These are phyloP conservation scores for Dreissena polymorpha DNA, from an alignment of 1,140 invertebrate genomes.

Conservation along the genomic window DNA sequence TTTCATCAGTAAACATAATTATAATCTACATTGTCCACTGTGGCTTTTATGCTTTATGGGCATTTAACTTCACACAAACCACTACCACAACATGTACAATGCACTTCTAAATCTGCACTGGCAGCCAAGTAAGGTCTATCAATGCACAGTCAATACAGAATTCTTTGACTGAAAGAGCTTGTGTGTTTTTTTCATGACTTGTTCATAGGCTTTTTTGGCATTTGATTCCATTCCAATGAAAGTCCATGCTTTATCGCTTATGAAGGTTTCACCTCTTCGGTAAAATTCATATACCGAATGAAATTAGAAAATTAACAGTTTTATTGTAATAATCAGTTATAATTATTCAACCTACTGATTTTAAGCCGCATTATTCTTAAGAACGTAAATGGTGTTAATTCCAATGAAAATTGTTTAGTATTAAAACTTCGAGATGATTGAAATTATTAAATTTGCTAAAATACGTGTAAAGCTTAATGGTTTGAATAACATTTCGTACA, in stretches of 20 bases:
- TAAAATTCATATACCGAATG: no score
- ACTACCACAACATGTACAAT: slow-evolving; percentile 29
- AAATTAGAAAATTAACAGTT: no score
- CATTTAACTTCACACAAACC: slow-evolving; percentile 48
- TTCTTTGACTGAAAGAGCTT: slow-evolving; percentile 21
- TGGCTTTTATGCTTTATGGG: slow-evolving; percentile 33
- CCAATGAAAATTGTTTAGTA: no score
- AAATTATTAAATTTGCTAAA: no score
- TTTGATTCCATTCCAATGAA: slow-evolving; percentile 19
- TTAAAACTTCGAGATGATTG: no score
- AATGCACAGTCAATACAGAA: slow-evolving; percentile 10
- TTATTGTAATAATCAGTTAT: no score
- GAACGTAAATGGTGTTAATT: no score
- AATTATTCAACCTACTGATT: no score
- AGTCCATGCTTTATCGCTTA: slow-evolving; percentile 50
- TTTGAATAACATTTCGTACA: no score
- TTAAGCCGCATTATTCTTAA: no score
- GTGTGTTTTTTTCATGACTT: slow-evolving; percentile 33
- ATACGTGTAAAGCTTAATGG: no score
- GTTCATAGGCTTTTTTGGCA: slow-evolving; percentile 37
- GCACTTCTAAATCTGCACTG: slow-evolving; percentile 36
- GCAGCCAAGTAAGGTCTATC: slow-evolving; percentile 16
- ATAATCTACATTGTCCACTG: slow-evolving; percentile 21
- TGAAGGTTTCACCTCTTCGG: neutral
- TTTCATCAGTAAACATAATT: neutral